These are phyloP conservation scores for Prunella himalayana DNA, from an alignment of 2,113 vertebrate genomes.

Conservation along the genomic window DNA sequence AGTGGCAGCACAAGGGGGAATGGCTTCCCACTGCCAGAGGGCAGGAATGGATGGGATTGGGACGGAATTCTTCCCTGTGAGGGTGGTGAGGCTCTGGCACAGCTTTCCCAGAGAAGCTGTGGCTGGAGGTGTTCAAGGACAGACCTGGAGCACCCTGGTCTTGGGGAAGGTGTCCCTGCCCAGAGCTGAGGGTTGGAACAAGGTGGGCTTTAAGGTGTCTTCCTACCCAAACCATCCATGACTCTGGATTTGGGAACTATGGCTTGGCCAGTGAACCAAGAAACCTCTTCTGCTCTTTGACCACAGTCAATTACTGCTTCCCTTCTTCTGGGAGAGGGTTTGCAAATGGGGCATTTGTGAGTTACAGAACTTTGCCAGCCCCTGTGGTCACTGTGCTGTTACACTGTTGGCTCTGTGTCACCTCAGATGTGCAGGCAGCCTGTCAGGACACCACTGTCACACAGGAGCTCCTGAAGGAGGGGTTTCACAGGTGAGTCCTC, in stretches of 20 bases:
- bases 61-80: not conserved
- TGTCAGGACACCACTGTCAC: constrained; percentile 57
- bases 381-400: fast-evolving
- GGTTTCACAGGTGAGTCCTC: constrained; percentile 73
- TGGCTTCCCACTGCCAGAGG: not conserved
- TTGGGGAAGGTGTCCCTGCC: not conserved
- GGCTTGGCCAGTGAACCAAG: not conserved
- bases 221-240: not conserved
- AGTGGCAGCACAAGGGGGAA: not conserved
- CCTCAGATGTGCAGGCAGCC: constrained; percentile 17
- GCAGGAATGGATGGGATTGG: fast-evolving
- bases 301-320: not conserved
- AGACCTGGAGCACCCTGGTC: not conserved
- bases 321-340: not conserved
- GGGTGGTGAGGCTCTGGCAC: not conserved
- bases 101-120: not conserved
- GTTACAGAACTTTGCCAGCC: not conserved
- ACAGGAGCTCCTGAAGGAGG: constrained; percentile 72
- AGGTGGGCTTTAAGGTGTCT: not conserved
- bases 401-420: not conserved
- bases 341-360: not conserved
- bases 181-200: not conserved
- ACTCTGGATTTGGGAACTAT: not conserved
- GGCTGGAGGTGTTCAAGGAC: not conserved
- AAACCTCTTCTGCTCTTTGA: not conserved